Base-by-base conservation (phyloP, 2,888 invertebrate species). In the Leptinotarsa tumamoca region DNA sequence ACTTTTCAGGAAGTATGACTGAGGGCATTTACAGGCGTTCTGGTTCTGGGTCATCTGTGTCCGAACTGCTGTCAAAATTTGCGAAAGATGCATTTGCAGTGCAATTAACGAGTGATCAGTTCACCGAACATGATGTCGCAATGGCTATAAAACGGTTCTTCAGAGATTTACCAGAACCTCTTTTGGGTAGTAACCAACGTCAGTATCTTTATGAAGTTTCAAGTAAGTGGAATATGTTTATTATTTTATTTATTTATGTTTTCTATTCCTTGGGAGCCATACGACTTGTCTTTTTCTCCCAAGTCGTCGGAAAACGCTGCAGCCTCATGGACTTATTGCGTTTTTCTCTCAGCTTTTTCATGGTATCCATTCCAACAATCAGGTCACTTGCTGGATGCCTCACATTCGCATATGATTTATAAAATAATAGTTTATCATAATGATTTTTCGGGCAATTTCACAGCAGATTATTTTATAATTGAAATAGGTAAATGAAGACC, bases 21-120 rank as follows among this genome's bases (percentile, higher is more conserved):
- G 95, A 96, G 88, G 97, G 97, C 4, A 96, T 98, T 82, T 98
- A 97, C 87, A 92, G 97, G 4, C 92, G 94, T 71, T 94, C 94
- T 21, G 97, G 97, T 23, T 93, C 94, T 50, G 93, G 93, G 81
- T 91, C 93, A 27, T 92, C 93, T 10, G 92, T 97, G 21, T 90
- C 93, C 1, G 93, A 93, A 78, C 89, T 98, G 21, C 89, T 97
- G 74, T 91, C 92, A 10, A 90, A 92, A 68, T 96, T 97, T 86
- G 91, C 95, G 4, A 92, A 93, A 79, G 95, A 97, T 86, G 95
- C 97, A 17, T 95, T 96, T 92, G 92, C 94, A 5, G 95, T 97
- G 4, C 95, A 95, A 86, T 91, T 97, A 67, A 94, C 94, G 17
- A 90, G 91, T 5, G 92, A 92, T 63, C 93, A 93, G 70, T 95